phyloP scores from a whole-genome alignment of 2,888 invertebrate species.

The Drosophila nigricruria region DNA sequence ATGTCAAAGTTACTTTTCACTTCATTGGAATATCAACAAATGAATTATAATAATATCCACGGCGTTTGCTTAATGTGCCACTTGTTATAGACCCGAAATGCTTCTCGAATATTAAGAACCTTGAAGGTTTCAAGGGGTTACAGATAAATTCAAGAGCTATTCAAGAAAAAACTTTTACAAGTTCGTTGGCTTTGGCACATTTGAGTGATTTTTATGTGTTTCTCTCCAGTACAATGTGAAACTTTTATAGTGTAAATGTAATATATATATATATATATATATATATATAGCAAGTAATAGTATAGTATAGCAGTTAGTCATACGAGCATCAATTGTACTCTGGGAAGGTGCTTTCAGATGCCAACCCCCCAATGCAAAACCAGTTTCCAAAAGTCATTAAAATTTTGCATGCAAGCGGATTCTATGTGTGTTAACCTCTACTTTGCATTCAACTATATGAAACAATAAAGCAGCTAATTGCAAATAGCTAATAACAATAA shows the following conservation, averaged over 20 bases:
- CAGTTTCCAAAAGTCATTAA: slow-evolving; percentile 43
- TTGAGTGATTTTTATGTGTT: slow-evolving; percentile 7
- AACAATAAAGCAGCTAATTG: slow-evolving; percentile 65
- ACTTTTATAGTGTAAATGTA: slow-evolving; percentile 6
- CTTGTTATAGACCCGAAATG: slow-evolving; percentile 53
- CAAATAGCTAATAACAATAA: slow-evolving; percentile 29
- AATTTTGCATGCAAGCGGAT: slow-evolving; percentile 48
- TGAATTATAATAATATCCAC: slow-evolving; percentile 35
- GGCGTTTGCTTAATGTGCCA: slow-evolving; percentile 57
- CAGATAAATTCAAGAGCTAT: slow-evolving; percentile 23
- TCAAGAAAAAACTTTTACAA: slow-evolving; percentile 40
- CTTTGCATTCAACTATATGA: slow-evolving; percentile 46
- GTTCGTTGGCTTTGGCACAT: slow-evolving; percentile 67
- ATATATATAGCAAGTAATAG: slow-evolving; percentile 1
- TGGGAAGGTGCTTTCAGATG: slow-evolving; percentile 9
- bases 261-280: slow-evolving; percentile 2
- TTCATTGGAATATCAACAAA: slow-evolving; percentile 35
- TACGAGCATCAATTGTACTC: slow-evolving; percentile 16
- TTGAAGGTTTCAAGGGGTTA: slow-evolving; percentile 5
- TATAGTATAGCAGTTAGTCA: slow-evolving; percentile 28
- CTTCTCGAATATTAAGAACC: slow-evolving; percentile 45
- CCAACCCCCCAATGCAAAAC: slow-evolving; percentile 36
- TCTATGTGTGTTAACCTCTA: slow-evolving; percentile 30
- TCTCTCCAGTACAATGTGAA: slow-evolving; percentile 7
- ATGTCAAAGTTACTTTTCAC: slow-evolving; percentile 20